Evolutionary conservation across 1,140 invertebrate species (phyloP).

Genomic region (Drosophila kepulauana): DNA sequence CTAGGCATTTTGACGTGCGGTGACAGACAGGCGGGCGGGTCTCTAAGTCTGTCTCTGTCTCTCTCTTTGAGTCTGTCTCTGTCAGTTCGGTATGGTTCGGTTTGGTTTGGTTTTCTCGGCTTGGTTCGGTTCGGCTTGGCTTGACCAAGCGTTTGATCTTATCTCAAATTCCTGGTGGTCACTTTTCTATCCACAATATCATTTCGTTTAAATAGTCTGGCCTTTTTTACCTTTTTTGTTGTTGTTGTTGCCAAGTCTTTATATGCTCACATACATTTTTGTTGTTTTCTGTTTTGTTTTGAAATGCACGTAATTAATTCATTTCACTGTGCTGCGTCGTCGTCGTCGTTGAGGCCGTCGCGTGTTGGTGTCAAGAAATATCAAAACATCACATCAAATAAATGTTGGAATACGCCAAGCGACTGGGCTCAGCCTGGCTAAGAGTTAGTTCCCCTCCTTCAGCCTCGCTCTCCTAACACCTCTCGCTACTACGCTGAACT

Average conservation of each 20-base stretch:
- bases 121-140: slow-evolving; percentile 29
- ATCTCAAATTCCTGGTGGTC: slow-evolving; percentile 83
- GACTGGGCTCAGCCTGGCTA: slow-evolving; percentile 18
- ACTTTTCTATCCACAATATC: slow-evolving; percentile 84
- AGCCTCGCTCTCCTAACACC: slow-evolving; percentile 58
- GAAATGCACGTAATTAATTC: slow-evolving; percentile 83
- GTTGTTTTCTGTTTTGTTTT: slow-evolving; percentile 62
- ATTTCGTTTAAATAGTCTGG: slow-evolving; percentile 83
- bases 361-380: slow-evolving; percentile 85
- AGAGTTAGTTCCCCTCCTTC: slow-evolving; percentile 1
- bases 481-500: slow-evolving; percentile 45
- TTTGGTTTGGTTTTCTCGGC: slow-evolving; percentile 13
- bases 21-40: slow-evolving; percentile 76
- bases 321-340: slow-evolving; percentile 74
- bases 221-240: slow-evolving; percentile 23
- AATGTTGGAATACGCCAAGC: slow-evolving; percentile 78
- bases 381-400: slow-evolving; percentile 85
- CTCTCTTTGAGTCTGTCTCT: slow-evolving; percentile 29
- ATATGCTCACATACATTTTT: slow-evolving; percentile 8
- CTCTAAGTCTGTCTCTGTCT: slow-evolving; percentile 33
- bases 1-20: slow-evolving; percentile 65
- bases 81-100: slow-evolving; percentile 30
- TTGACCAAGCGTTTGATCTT: slow-evolving; percentile 74
- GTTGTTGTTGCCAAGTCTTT: slow-evolving; percentile 38
- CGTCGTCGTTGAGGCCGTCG: slow-evolving; percentile 49